These are phyloP conservation scores for Apotomis turbidana DNA, from an alignment of 2,888 invertebrate genomes.

Conservation along the genomic window DNA sequence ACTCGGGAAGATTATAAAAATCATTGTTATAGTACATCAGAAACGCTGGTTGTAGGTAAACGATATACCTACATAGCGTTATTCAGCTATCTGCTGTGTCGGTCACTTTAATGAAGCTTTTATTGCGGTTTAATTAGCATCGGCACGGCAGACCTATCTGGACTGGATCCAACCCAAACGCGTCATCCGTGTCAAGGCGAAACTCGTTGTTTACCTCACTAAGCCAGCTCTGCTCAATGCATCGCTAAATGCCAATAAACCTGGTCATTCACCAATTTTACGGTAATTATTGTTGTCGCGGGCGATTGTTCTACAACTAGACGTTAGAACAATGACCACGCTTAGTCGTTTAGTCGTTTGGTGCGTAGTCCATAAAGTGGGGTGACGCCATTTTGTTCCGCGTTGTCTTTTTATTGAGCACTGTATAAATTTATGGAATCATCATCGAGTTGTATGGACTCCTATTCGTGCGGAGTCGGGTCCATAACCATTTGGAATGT, in stretches of 20 bases:
- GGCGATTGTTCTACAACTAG: conserved; percentile 55
- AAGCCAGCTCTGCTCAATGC: conserved; percentile 52
- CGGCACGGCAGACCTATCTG: conserved; percentile 52
- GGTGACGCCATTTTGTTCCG: conserved; percentile 79
- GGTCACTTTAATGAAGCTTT: conserved; percentile 49
- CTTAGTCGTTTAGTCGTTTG: conserved; percentile 46
- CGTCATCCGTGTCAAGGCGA: conserved; percentile 70
- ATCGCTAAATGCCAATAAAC: conserved; percentile 64
- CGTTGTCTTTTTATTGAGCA: conserved; percentile 78
- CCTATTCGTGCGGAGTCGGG: conserved; percentile 71
- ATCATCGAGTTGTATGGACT: conserved; percentile 82
- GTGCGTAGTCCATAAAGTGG: conserved; percentile 69
- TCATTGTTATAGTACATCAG: conserved; percentile 33
- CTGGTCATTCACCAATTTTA: conserved; percentile 68
- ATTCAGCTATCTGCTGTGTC: conserved; percentile 41
- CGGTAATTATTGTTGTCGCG: conserved; percentile 59
- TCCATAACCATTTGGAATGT: conserved; percentile 80
- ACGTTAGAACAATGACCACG: conserved; percentile 60
- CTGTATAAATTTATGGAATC: conserved; percentile 83
- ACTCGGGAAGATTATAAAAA: conserved; percentile 38
- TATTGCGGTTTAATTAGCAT: conserved; percentile 72
- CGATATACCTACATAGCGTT: conserved; percentile 10
- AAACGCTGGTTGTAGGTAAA: conserved; percentile 8
- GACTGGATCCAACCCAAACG: conserved; percentile 34
- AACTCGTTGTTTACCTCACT: conserved; percentile 53